Evolutionary conservation across 1,140 invertebrate species (phyloP).

Genomic region (Bombus breviceps): DNA sequence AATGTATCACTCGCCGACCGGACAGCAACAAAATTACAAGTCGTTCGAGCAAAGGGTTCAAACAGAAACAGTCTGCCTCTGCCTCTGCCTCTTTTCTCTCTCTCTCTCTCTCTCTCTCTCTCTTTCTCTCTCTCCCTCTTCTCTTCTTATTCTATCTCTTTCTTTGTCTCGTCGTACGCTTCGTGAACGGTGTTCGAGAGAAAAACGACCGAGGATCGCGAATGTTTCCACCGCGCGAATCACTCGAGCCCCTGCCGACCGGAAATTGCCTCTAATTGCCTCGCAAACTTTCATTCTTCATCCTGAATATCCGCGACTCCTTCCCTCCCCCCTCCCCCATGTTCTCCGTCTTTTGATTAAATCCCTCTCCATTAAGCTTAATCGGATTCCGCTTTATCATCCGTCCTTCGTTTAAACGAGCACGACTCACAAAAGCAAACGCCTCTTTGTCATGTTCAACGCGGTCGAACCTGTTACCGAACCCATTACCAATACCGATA

Average conservation of each 20-base stretch:
- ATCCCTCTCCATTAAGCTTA: slow-evolving; percentile 24
- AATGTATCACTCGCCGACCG: slow-evolving; percentile 20
- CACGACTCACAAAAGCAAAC: neutral
- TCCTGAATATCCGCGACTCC: slow-evolving; percentile 1
- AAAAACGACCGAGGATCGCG: slow-evolving; percentile 18
- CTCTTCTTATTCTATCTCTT: neutral
- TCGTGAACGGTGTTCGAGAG: neutral
- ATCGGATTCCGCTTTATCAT: slow-evolving; percentile 26
- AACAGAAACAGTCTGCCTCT: neutral
- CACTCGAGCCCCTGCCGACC: slow-evolving; percentile 22
- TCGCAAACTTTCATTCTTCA: slow-evolving; percentile 37
- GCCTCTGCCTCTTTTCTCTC: neutral
- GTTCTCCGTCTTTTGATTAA: slow-evolving; percentile 18
- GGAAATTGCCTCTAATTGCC: slow-evolving; percentile 41
- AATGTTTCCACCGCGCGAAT: slow-evolving; percentile 24
- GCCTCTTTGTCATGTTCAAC: neutral
- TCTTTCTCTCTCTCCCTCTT: no score
- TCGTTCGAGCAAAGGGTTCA: neutral
- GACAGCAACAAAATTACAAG: slow-evolving; percentile 42
- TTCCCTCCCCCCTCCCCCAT: no score
- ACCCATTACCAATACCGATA: neutral
- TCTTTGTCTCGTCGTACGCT: neutral
- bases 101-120: neutral
- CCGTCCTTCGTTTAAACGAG: neutral
- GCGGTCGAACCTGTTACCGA: neutral